These are phyloP conservation scores for Epsilonema sp. DNA, from an alignment of 2,888 invertebrate species.

Conservation along the genomic window DNA sequence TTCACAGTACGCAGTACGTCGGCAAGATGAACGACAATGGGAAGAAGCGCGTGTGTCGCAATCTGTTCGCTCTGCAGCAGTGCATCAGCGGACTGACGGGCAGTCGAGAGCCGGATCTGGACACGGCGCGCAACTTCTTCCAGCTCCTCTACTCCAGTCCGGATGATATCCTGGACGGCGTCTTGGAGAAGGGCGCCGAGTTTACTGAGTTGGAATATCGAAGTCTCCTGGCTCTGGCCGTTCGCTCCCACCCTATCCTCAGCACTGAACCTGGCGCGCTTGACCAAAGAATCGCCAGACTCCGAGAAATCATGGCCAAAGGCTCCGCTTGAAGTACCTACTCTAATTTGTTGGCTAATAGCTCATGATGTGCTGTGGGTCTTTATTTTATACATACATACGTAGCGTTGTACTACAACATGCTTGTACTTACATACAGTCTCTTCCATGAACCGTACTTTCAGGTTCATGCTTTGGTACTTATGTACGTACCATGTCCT, in stretches of 20 bases:
- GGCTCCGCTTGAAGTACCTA: not conserved
- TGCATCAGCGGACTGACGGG: constrained; percentile 62
- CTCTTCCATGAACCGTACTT: too few relatives aligned
- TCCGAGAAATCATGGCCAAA: constrained; percentile 63
- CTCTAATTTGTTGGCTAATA: not conserved
- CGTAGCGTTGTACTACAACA: not conserved
- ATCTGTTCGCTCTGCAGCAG: constrained; percentile 63
- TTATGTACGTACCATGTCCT: too few relatives aligned
- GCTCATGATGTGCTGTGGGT: not conserved
- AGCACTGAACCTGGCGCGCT: constrained; percentile 29
- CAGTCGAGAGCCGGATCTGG: constrained; percentile 51
- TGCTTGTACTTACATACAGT: too few relatives aligned
- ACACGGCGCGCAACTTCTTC: constrained; percentile 69
- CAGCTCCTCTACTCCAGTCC: constrained; percentile 61
- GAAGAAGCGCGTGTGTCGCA: constrained; percentile 52
- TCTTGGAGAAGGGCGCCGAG: constrained; percentile 65
- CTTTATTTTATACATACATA: too few relatives aligned
- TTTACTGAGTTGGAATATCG: constrained; percentile 63
- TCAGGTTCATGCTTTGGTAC: too few relatives aligned
- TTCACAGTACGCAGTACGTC: constrained; percentile 57
- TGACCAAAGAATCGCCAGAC: constrained; percentile 46
- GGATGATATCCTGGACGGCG: constrained; percentile 59
- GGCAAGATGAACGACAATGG: constrained; percentile 57
- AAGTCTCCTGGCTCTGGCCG: constrained; percentile 56
- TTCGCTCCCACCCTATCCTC: constrained; percentile 40